Evolutionary conservation across 2,797 vertebrate genomes (phyloP), one percentile per base, ranked within the genome.

Genomic region (Lepus townsendii): DNA sequence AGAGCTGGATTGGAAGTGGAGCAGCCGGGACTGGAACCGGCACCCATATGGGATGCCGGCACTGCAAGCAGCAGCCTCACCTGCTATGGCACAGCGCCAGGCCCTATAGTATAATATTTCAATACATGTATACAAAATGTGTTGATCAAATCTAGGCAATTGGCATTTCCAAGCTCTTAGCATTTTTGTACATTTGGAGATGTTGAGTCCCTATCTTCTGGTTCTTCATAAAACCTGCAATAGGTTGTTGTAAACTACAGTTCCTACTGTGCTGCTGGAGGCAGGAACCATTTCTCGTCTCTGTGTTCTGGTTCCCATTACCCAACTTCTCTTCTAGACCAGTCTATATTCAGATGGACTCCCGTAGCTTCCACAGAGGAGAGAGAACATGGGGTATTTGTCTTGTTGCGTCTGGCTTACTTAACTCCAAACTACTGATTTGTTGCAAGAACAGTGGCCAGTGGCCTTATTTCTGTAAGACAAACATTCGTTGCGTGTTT

Each of bases 381-480:
- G 42, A 75, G 27, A 83, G 62, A 68, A 35, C 69, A 12, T 27
- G 7, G 22, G 24, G 35, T 17, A n/a, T 52, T 80, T 93, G 10
- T 32, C 47, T 93, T 93, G 32, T 47, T 60, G 24, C 17, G 32
- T 47, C 69, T 79, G 47, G 35, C 14, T 88, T 88, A 65, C 73
- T 87, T 66, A 22, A 17, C 32, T 38, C 54, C 54, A 3, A 93
- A 63, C 11, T 35, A 57, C 26, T 42, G 30, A 77, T 52, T 30
- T 96, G 19, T 91, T 35, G 19, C 52, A 84, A 69, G 87, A 78
- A 42, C 22, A 63, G 19, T 57, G 76, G 60, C 78, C 54, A 90
- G 68, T 11, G 50, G n/a, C 50, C 27, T 84, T n/a, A 35, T 72
- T 60, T n/a, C 42, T 38, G 27, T 32, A 65, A 90, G 80, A 30